Evolutionary conservation across 1,140 invertebrate genomes (phyloP), one percentile per base, ranked within the genome.

Genomic region (Caenorhabditis latens): DNA sequence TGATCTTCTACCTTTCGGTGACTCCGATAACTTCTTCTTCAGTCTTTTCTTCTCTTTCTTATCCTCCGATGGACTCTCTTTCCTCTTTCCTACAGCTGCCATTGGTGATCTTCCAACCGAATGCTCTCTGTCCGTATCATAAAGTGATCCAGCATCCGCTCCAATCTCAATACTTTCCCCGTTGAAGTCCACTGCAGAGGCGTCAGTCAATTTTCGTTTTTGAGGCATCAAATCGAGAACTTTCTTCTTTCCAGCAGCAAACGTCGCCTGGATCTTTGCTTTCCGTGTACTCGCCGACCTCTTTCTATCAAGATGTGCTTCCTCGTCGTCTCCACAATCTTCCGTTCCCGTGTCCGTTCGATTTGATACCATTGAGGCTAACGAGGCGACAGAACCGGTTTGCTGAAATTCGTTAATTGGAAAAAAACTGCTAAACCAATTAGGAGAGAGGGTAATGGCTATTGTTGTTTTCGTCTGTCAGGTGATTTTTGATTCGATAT

Each of bases 161-260:
- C 86, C 86, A 50, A 86, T 58, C 55, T 86, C 86, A 14, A 86
- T 67, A 24, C 71, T 79, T 14, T 79, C 71, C 11, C 71, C 71
- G 24, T 79, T 79, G 43, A 53, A 21, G 16, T 86, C 86, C 53
- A 43, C 4, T 32, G 43, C 24, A 24, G 63, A 55, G 1, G 48
- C 24, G 57, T 71, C 48, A 2, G 61, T 67, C 4, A 32, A 6
- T 19, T 85, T 85, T 24, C 71, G 43, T 79, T 85, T 85, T 32
- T 71, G 57, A 0, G 86, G 83, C 82, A 87, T 87, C 16, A 87
- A 71, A 61, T 84, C 83, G 9, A 87, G 40, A 43, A 87, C 83
- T 57, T 83, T 88, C 55, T 65, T 84, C 87, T 88, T 88, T 58
- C 87, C 87, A 42, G 87, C 87, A 7, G 87, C 57, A 6, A 88